Evolutionary conservation across 2,797 vertebrate species (phyloP).

Genomic region (Poliocrania exsul): DNA sequence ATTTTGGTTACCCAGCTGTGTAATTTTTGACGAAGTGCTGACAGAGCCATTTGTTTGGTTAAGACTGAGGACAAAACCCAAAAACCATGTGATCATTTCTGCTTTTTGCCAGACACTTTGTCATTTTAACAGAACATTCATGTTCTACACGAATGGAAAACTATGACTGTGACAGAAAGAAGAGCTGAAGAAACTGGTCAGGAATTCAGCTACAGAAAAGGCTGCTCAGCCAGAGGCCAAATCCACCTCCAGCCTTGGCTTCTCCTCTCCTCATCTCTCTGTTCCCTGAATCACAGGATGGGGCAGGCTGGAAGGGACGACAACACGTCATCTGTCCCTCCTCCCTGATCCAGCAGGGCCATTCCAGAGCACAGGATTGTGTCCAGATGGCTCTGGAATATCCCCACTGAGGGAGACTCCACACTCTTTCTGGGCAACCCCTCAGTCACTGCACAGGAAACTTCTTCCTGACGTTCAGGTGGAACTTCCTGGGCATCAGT

Average conservation of each 20-base stretch:
- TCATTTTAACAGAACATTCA: background rate
- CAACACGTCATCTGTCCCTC: rapidly evolving
- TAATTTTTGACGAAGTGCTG: background rate
- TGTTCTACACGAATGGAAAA: background rate
- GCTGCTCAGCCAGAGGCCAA: background rate
- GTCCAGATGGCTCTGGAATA: background rate
- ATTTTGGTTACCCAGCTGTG: background rate
- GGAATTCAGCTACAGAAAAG: background rate
- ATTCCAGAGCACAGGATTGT: background rate
- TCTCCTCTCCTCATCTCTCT: background rate
- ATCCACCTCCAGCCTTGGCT: background rate
- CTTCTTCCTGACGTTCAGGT: background rate
- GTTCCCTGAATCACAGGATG: background rate
- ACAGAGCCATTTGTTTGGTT: background rate
- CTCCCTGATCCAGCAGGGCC: background rate
- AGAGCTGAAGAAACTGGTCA: background rate
- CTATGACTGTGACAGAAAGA: background rate
- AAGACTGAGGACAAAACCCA: background rate
- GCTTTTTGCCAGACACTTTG: background rate
- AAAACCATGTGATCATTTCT: background rate
- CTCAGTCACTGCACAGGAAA: background rate
- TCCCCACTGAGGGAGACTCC: background rate
- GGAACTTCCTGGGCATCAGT: background rate
- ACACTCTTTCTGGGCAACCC: background rate
- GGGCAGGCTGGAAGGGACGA: background rate